Base-by-base conservation (phyloP, 2,888 invertebrate genomes). In the Troglohyphantes excavatus region DNA sequence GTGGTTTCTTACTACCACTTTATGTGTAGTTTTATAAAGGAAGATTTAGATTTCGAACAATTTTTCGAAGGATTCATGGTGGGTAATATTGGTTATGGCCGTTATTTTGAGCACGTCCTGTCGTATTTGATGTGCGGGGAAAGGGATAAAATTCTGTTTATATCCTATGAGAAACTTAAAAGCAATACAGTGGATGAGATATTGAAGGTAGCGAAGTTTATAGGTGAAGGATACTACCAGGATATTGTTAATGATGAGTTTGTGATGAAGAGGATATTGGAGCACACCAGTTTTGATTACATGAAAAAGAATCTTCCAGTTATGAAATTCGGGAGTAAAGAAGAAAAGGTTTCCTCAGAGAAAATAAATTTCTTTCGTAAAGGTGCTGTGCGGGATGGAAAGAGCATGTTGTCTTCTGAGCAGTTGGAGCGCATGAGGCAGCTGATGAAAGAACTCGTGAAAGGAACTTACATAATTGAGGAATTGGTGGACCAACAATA, bases 1-100 rank as follows among this genome's bases (percentile, higher is more conserved):
- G 92, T 92, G 1, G 93, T 94, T 2, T 94, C 94, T 0, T 93
- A 92, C 82, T 94, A 92, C 91, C 93, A 93, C 90, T 93, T 93
- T 91, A n/a, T n/a, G 9, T 11, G 33, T 19, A 39, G 59, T n/a
- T 13, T 73, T 0, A 2, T 23, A 7, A 27, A 63, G n/a, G 3
- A 11, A 3, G 2, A 11, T 0, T 11, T 85, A 0, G 46, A 67
- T 21, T 82, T 88, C 3, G 65, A 88, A 2, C 26, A 67, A 9
- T 46, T 53, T 9, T 82, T 82, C 26, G 75, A 88, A 17, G 11
- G 39, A 0, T 88, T 73, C 21, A 1, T 82, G 2, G 17, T 53
- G 0, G 75, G 75, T 7, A 82, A 65, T 9, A 26, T 88, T 13
- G 33, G 21, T 2, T 82, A 88, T 21, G 88, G 88, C 6, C 29